Evolutionary conservation across 2,888 invertebrate genomes (phyloP).

Genomic region (Pollenia griseotomentosa): DNA sequence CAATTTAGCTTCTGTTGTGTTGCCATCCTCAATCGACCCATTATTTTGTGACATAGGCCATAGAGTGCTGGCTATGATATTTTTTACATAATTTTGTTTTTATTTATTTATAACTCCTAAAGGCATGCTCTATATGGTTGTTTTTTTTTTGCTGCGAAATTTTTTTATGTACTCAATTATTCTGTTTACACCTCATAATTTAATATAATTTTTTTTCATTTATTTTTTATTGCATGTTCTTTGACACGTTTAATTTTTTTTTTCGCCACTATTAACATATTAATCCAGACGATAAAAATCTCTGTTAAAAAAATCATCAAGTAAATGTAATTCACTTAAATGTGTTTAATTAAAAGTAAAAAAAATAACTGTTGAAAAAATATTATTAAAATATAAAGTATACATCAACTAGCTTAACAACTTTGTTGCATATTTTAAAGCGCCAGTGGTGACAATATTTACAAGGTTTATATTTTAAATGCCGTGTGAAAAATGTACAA

Average conservation of each 20-base stretch:
- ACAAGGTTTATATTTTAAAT: conserved; percentile 49
- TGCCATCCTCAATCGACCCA: too few relatives aligned
- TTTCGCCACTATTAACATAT: conserved; percentile 54
- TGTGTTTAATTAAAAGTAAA: conserved; percentile 25
- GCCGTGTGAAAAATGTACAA: conserved; percentile 48
- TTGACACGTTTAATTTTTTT: conserved; percentile 46
- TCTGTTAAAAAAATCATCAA: conserved; percentile 45
- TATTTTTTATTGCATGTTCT: conserved; percentile 58
- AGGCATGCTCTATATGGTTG: conserved; percentile 34
- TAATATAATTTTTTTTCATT: conserved; percentile 17
- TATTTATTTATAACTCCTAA: conserved; percentile 27
- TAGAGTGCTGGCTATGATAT: too few relatives aligned
- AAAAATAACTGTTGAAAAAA: neutral
- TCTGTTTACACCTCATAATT: conserved; percentile 58
- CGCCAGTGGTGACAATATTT: conserved; percentile 34
- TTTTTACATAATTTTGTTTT: neutral
- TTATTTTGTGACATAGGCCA: too few relatives aligned
- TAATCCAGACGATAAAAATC: conserved; percentile 58
- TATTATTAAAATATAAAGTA: neutral
- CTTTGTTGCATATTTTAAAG: conserved; percentile 13
- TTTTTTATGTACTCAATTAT: conserved; percentile 43
- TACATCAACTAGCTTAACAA: conserved; percentile 43
- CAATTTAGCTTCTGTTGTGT: too few relatives aligned
- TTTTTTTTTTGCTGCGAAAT: neutral
- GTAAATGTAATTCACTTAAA: conserved; percentile 49